Evolutionary conservation across 2,113 vertebrate species (phyloP), one percentile per base, ranked within the genome.

Genomic region (Carassius gibelio): DNA sequence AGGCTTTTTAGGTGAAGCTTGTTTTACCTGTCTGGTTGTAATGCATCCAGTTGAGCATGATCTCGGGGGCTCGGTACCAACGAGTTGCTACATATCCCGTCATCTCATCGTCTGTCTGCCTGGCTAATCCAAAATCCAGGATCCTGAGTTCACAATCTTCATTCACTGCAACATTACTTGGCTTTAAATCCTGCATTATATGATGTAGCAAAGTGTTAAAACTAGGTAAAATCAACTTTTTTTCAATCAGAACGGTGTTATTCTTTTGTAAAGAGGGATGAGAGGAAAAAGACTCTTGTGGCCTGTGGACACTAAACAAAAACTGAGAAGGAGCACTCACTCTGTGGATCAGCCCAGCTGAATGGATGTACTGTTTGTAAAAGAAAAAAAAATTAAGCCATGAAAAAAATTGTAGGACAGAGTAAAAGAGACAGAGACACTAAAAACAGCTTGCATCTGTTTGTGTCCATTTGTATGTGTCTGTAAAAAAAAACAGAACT

Each of bases 71-170:
- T 87, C 97, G 94, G 90, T 99, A 99, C 98, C 98, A 99, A 81
- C 98, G 96, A 6, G 98, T 99, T 23, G 98, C 98, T 89, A 99
- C 98, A 0, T 99, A 99, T 6, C 98, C 98, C 0, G 98, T 99
- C 97, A 99, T 99, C 92, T 99, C 98, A 68, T 99, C 98, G 0
- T 99, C 97, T 0, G 98, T 97, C 92, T 99, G 98, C 59, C 98
- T 94, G 64, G 98, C 98, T 91, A 99, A 92, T 78, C 98, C 98
- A 2, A 99, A 99, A 93, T 99, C 98, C 88, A 99, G 95, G 90
- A 99, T 99, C 95, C 97, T 95, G 78, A 99, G 91, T 93, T 99
- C 98, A 86, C 97, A 99, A 93, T 99, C 98, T 90, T 99, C 98
- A 42, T 99, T 99, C 62, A 99, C 98, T 0, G 98, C 98, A 89